Conservation (phyloP, 1,140 invertebrate genomes). For the Aphidius gifuensis region DNA sequence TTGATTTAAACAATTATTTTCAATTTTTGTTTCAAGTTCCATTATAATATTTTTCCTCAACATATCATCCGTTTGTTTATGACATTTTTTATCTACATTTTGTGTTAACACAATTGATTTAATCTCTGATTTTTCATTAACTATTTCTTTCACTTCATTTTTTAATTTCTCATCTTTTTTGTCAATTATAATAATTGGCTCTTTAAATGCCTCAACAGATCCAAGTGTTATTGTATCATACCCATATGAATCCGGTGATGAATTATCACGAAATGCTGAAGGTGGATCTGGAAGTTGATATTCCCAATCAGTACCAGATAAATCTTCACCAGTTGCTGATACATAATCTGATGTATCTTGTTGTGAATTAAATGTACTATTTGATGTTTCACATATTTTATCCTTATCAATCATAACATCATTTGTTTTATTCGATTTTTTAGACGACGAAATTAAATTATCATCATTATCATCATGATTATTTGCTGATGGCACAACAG, state of each 20-base stretch:
- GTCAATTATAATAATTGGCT: constrained; percentile 1
- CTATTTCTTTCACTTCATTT: constrained; percentile 15
- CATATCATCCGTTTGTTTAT: background rate
- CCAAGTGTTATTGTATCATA: constrained; percentile 40
- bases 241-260: constrained; percentile 42
- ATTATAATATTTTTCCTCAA: constrained; percentile 37
- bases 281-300: constrained; percentile 65
- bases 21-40: constrained; percentile 41
- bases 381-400: constrained; percentile 5
- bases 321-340: constrained; percentile 42
- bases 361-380: constrained; percentile 34
- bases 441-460: background rate
- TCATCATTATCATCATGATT: background rate
- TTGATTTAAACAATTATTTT: constrained; percentile 22
- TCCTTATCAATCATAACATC: background rate
- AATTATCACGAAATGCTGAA: constrained; percentile 58
- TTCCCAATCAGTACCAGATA: constrained; percentile 57
- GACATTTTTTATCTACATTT: constrained; percentile 10
- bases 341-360: constrained; percentile 49
- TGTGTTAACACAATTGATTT: background rate
- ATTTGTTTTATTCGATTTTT: background rate
- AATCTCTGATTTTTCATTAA: background rate
- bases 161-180: background rate
- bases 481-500: constrained; percentile 23
- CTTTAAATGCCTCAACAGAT: constrained; percentile 27